phyloP scores from a whole-genome alignment of 2,113 vertebrate species.

The Fregetta grallaria region DNA sequence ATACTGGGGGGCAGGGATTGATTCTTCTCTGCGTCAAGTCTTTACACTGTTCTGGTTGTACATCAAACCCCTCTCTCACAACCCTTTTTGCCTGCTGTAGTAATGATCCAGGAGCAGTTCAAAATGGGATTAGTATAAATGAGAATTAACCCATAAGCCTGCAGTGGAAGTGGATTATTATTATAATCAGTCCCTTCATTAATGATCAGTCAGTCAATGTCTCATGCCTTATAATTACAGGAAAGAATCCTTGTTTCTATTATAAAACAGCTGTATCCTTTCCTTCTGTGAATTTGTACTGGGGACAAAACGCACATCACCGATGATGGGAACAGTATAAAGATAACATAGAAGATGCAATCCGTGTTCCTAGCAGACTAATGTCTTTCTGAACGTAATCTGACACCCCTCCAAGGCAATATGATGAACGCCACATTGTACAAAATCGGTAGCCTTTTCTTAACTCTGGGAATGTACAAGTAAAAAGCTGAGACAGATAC shows the following conservation, averaged over 20 bases:
- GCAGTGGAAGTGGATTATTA: conserved; percentile 23
- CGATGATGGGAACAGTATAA: background rate
- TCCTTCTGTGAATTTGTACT: background rate
- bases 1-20: background rate
- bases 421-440: background rate
- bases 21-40: background rate
- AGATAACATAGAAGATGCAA: background rate
- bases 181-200: conserved; percentile 21
- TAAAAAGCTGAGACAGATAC: background rate
- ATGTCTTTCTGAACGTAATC: background rate
- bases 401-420: background rate
- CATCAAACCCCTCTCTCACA: background rate
- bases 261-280: background rate
- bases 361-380: background rate
- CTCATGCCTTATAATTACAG: background rate
- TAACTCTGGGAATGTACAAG: background rate
- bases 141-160: conserved; percentile 5
- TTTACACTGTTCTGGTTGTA: background rate
- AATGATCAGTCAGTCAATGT: conserved; percentile 27
- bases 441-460: background rate
- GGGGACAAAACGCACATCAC: background rate
- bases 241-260: background rate
- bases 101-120: background rate
- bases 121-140: conserved; percentile 18
- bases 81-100: background rate